Base-by-base conservation (phyloP, 2,888 invertebrate genomes). In the Nineta flava region DNA sequence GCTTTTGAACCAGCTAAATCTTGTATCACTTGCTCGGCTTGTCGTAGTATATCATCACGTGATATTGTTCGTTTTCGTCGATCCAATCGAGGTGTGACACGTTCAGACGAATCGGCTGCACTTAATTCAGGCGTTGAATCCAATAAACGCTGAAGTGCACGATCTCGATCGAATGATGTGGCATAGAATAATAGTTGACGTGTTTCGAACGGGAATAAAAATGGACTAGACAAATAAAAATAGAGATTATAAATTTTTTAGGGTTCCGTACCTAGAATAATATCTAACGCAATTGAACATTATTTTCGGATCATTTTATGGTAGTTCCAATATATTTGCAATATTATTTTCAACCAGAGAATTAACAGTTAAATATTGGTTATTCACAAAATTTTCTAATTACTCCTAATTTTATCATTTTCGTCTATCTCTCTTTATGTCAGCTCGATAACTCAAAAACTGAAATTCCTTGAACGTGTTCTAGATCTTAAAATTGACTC, bases 191-290 rank as follows among this genome's bases (percentile, higher is more conserved):
- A 69, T 61, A 96, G 75, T 70, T 97, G 96, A 15, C 97, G 80
- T 45, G 95, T 94, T 67, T 96, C 95, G 71, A 99, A 99, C 49
- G 97, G 95, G 64, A 99, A 88, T 58, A 97, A 74, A 75, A 99
- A 99, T 47, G 97, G 94, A 61, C 90, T 86, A 66, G 12, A 43
- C 2, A 43, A 43, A 13, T 15, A n/a, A 38, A 38, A 38, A 38
- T 38, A n/a, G 34, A 34, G 10, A 34, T 9, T 9, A 34, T 34
- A 10, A 9, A 10, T 10, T 10, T 9, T n/a, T n/a, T n/a, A n/a
- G n/a, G n/a, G n/a, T n/a, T n/a, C n/a, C n/a, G n/a, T n/a, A n/a
- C n/a, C n/a, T n/a, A n/a, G n/a, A n/a, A n/a, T n/a, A n/a, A n/a
- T n/a, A n/a, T n/a, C n/a, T n/a, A n/a, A n/a, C n/a, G n/a, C n/a